A percentile compares a stretch with the other conserved stretches of the same genome.
Conservation (phyloP, 2,113 vertebrate species). For the Turdus rufiventris region DNA sequence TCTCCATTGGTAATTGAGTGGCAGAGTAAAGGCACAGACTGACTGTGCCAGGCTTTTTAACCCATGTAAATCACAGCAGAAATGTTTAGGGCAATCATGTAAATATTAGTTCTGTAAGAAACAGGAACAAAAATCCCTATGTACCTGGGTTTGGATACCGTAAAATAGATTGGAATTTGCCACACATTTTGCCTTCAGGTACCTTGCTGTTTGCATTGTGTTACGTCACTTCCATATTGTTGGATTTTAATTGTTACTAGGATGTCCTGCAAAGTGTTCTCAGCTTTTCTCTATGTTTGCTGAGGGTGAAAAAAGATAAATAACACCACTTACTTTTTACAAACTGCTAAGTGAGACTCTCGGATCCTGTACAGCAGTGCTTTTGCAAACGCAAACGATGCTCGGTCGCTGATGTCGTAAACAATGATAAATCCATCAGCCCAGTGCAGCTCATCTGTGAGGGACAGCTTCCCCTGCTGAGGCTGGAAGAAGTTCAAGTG, state of each 20-base stretch:
- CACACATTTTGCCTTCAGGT: background rate
- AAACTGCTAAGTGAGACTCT: conserved; percentile 69
- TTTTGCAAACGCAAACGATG: conserved; percentile 84
- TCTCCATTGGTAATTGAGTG: background rate
- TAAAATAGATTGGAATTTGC: background rate
- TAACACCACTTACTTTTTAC: conserved; percentile 75
- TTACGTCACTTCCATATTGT: background rate
- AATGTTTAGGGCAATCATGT: background rate
- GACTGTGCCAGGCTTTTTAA: background rate
- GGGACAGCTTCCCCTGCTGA: conserved; percentile 70
- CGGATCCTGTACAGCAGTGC: conserved; percentile 80
- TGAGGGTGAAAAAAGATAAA: background rate
- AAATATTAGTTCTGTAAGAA: background rate
- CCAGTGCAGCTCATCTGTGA: conserved; percentile 81
- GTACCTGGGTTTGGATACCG: background rate
- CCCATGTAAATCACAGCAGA: background rate
- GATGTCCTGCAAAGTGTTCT: background rate
- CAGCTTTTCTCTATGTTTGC: background rate
- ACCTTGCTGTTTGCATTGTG: background rate
- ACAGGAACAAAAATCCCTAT: background rate
- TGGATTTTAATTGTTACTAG: background rate
- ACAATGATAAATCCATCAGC: conserved; percentile 87
- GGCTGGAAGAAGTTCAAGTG: conserved; percentile 53
- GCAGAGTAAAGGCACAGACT: background rate
- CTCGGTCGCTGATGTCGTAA: conserved; percentile 86